Percentiles rank a stretch among this genome's conserved stretches.
phyloP scores from a whole-genome alignment of 2,113 vertebrate species.

The Catharus bicknelli region DNA sequence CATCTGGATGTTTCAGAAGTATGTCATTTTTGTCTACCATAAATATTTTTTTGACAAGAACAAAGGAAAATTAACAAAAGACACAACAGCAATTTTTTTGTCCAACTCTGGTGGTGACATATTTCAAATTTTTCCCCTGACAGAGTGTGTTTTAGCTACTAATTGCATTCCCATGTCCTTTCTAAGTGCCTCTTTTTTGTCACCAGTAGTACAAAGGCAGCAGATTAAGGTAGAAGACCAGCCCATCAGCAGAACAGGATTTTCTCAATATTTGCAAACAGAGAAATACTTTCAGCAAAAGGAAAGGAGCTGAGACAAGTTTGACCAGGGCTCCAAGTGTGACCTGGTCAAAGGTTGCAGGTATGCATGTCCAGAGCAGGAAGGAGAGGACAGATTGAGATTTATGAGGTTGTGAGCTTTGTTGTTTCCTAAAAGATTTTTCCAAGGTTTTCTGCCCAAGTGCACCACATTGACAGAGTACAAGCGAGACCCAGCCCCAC shows the following conservation, averaged over 20 bases:
- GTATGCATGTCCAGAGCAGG: background rate
- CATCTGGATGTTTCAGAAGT: background rate
- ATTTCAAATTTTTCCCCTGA: background rate
- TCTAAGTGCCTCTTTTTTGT: background rate
- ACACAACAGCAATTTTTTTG: background rate
- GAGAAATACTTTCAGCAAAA: background rate
- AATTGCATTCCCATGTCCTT: background rate
- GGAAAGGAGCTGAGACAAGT: background rate
- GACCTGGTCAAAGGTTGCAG: background rate
- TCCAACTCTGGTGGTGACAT: background rate
- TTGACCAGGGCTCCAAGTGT: background rate
- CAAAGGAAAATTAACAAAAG: background rate
- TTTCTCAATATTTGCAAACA: background rate
- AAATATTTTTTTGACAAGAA: background rate
- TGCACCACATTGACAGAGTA: background rate
- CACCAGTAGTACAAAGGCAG: background rate
- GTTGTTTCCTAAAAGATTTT: background rate
- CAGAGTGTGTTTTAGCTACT: background rate
- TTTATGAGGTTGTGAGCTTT: background rate
- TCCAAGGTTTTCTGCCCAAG: background rate
- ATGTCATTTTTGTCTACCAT: background rate
- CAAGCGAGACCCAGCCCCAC: rapidly evolving
- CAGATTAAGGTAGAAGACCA: background rate
- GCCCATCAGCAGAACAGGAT: background rate
- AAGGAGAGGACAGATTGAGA: background rate